phyloP scores from a whole-genome alignment of 2,113 vertebrate genomes.

The Ellobius talpinus region DNA sequence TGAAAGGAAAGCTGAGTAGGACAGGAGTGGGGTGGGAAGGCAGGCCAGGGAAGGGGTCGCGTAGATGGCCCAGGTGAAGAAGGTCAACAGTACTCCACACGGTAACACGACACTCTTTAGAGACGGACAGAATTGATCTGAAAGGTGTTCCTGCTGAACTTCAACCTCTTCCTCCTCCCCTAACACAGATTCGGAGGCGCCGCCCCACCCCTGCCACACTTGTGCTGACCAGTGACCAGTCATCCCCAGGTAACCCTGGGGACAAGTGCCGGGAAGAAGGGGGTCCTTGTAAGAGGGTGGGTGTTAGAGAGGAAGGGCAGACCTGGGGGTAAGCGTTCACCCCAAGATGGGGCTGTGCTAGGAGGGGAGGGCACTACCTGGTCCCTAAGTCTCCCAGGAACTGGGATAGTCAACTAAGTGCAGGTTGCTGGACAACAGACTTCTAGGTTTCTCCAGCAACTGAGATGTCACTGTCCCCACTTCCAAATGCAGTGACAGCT shows the following conservation, averaged over 20 bases:
- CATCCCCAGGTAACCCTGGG: constrained; percentile 92
- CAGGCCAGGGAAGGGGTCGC: background rate
- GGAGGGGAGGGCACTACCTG: constrained; percentile 43
- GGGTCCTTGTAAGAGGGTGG: background rate
- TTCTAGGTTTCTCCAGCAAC: constrained; percentile 77
- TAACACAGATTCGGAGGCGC: constrained; percentile 92
- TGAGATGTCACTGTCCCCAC: constrained; percentile 51
- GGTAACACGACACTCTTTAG: background rate
- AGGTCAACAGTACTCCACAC: background rate
- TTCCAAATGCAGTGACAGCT: constrained; percentile 79
- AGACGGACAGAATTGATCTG: background rate
- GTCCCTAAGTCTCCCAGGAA: constrained; percentile 51
- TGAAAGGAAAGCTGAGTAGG: constrained; percentile 35
- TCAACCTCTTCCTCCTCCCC: constrained; percentile 9
- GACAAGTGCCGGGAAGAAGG: background rate
- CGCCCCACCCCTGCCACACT: constrained; percentile 95
- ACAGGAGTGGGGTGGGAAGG: background rate
- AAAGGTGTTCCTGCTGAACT: background rate
- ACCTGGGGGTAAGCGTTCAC: background rate
- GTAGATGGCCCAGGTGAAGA: background rate
- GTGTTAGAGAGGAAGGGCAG: background rate
- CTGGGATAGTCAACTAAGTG: constrained; percentile 68
- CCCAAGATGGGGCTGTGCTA: background rate
- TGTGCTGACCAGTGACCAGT: constrained; percentile 95
- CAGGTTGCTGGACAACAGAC: constrained; percentile 75